A percentile compares a stretch with the other conserved stretches of the same genome.
Conservation (phyloP, 2,113 vertebrate species). For the Campylomormyrus numenius region DNA sequence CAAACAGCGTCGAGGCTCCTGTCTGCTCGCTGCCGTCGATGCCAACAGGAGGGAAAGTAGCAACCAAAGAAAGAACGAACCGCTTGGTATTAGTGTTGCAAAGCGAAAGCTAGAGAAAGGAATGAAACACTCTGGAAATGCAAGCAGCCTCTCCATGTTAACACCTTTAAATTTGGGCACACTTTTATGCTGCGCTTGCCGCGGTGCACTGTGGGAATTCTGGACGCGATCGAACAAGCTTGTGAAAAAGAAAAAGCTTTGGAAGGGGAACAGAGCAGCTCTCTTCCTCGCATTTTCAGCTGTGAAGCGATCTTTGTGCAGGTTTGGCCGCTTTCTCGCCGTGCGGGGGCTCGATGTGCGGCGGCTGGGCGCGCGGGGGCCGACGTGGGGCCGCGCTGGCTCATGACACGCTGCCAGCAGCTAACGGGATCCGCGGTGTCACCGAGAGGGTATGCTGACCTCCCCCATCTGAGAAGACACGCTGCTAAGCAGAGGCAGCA, state of each 20-base stretch:
- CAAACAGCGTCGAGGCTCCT: background rate
- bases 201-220: background rate
- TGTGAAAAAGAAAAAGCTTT: background rate
- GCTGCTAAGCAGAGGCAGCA: background rate
- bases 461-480: background rate
- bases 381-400: background rate
- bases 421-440: background rate
- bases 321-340: background rate
- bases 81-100: background rate
- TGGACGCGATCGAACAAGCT: background rate
- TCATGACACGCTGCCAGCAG: background rate
- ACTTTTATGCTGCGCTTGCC: background rate
- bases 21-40: background rate
- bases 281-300: background rate
- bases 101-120: background rate
- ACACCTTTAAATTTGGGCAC: background rate
- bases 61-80: background rate
- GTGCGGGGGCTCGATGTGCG: background rate
- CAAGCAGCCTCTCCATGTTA: background rate
- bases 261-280: background rate
- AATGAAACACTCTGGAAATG: background rate
- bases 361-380: background rate
- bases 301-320: background rate
- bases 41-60: background rate
- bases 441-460: background rate